Evolutionary conservation across 2,888 invertebrate species (phyloP).

Genomic region (Polydrusus cervinus): DNA sequence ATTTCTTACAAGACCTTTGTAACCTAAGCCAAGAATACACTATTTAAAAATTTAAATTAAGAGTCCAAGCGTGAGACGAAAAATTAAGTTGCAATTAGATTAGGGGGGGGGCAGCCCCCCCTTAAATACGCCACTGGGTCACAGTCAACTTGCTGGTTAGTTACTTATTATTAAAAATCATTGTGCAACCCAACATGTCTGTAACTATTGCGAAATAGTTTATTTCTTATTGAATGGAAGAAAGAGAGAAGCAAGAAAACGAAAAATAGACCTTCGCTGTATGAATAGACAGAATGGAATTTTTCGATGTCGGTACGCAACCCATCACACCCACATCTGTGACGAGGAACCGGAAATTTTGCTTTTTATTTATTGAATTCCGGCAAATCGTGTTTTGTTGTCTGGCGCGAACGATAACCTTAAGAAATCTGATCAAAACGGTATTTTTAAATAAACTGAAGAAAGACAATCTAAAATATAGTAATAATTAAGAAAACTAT

Average conservation of each 20-base stretch:
- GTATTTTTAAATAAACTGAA: not conserved
- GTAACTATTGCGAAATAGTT: not conserved
- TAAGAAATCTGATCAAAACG: not conserved
- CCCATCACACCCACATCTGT: conserved; percentile 2
- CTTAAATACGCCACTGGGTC: no score
- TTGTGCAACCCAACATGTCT: no score
- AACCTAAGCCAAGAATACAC: no score
- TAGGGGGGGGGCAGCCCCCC: no score
- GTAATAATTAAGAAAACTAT: no score
- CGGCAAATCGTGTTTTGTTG: conserved; percentile 13
- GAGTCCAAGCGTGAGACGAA: no score
- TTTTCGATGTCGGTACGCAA: conserved; percentile 1
- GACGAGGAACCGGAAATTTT: conserved; percentile 35
- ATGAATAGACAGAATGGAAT: conserved; percentile 1
- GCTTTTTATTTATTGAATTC: conserved; percentile 30
- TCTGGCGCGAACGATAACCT: conserved; percentile 8
- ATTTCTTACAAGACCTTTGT: no score
- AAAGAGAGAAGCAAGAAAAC: not conserved
- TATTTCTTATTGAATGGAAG: not conserved
- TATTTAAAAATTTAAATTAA: no score
- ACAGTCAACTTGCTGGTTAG: no score
- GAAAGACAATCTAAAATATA: not conserved
- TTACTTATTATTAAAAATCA: no score
- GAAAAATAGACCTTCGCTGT: not conserved
- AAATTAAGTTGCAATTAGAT: no score